Evolutionary conservation across 2,888 invertebrate genomes (phyloP).

Genomic region (Apamea sordens): DNA sequence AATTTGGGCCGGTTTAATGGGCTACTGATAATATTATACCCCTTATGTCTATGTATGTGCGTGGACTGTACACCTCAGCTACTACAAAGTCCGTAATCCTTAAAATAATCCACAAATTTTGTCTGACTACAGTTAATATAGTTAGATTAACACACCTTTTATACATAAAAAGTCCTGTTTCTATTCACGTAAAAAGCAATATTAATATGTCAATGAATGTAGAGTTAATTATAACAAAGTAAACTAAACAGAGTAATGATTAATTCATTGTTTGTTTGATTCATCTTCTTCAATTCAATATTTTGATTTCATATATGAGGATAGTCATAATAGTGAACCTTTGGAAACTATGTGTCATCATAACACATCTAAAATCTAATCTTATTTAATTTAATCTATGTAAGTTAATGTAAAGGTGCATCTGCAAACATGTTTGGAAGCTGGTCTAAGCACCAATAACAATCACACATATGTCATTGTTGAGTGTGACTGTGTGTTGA

Average conservation of each 20-base stretch:
- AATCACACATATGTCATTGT: too few species aligned
- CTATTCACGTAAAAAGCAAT: constrained; percentile 6
- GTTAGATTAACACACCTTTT: neutral
- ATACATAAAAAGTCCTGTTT: neutral
- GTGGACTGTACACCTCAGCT: neutral
- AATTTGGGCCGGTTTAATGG: neutral
- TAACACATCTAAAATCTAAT: neutral
- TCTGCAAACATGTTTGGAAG: too few species aligned
- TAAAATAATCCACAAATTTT: neutral
- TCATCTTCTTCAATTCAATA: constrained; percentile 40
- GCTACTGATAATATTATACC: neutral
- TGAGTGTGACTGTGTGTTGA: too few species aligned
- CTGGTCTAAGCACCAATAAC: too few species aligned
- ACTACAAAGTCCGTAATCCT: neutral
- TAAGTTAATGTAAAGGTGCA: too few species aligned
- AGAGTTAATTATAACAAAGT: constrained; percentile 1
- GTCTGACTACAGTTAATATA: neutral
- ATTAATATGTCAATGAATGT: constrained; percentile 20
- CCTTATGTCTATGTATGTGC: neutral
- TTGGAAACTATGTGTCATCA: neutral
- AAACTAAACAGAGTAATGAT: constrained; percentile 26
- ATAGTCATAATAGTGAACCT: constrained; percentile 2
- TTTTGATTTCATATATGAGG: constrained; percentile 33
- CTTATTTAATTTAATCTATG: too few species aligned
- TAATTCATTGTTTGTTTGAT: constrained; percentile 35